Conservation (phyloP, 2,113 vertebrate species). For the Myanophis thanlyinensis region DNA sequence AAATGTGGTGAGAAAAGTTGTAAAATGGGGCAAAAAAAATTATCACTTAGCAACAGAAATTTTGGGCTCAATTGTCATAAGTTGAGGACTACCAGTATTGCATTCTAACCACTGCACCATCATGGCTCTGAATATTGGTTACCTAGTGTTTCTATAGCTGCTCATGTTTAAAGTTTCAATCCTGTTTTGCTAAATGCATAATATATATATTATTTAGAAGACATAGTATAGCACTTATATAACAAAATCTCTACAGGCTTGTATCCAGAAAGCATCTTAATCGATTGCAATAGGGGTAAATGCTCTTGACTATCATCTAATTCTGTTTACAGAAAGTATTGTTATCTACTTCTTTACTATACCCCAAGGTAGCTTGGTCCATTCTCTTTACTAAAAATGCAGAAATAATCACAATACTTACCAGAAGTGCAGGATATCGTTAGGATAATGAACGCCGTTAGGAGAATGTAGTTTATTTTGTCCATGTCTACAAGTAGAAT, state of each 20-base stretch:
- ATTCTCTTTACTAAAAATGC: neutral
- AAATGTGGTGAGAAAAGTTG: too few relatives aligned
- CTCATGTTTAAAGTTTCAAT: neutral
- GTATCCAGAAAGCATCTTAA: neutral
- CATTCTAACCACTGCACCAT: neutral
- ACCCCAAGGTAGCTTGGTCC: neutral
- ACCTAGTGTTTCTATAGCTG: neutral
- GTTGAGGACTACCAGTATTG: too few relatives aligned
- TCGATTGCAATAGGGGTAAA: neutral
- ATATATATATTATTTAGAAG: neutral
- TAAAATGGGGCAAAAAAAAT: too few relatives aligned
- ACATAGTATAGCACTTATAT: neutral
- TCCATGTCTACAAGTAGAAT: conserved; percentile 17
- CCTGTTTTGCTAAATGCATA: neutral
- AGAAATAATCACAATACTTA: conserved; percentile 39
- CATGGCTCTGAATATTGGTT: neutral
- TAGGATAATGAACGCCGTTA: conserved; percentile 35
- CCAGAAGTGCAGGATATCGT: conserved; percentile 44
- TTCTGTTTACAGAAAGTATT: neutral
- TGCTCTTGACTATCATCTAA: neutral
- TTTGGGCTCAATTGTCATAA: too few relatives aligned
- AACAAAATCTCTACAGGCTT: neutral
- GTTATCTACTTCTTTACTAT: neutral
- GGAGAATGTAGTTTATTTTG: conserved; percentile 52
- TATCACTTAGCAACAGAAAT: too few relatives aligned